A percentile compares a stretch with the other conserved stretches of the same genome.
Evolutionary conservation across 2,113 vertebrate genomes (phyloP).

Genomic region (Haemorhous mexicanus): DNA sequence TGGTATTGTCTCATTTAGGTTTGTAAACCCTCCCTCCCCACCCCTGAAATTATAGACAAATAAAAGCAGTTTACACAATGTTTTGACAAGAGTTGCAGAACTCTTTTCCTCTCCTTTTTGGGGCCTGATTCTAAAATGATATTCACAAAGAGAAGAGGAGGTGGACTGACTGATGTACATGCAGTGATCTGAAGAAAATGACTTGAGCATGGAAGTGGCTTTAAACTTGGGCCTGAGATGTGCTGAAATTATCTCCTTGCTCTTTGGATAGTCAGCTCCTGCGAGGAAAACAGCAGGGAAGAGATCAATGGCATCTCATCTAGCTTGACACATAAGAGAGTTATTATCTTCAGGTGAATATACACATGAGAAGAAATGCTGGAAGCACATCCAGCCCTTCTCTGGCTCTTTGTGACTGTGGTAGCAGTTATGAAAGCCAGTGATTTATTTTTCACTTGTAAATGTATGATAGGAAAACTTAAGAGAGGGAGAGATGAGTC

Average conservation of each 20-base stretch:
- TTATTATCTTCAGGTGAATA: slow-evolving; percentile 10
- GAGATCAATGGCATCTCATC: slow-evolving; percentile 38
- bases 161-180: background rate
- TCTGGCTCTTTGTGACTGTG: background rate
- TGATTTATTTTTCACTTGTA: slow-evolving; percentile 17
- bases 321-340: background rate
- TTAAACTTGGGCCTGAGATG: background rate
- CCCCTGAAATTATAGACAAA: background rate
- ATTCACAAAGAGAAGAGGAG: background rate
- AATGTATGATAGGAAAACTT: slow-evolving; percentile 2
- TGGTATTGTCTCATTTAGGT: background rate
- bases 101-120: background rate
- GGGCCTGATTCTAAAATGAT: background rate
- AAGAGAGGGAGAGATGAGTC: slow-evolving; percentile 27
- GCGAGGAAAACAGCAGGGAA: background rate
- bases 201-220: background rate
- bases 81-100: background rate
- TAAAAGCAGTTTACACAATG: background rate
- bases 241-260: background rate
- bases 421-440: background rate
- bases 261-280: background rate
- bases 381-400: background rate
- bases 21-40: background rate
- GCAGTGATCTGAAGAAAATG: background rate
- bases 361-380: slow-evolving; percentile 32